Evolutionary conservation across 2,113 vertebrate species (phyloP).

Genomic region (Hypocryptadius cinnamomeus): DNA sequence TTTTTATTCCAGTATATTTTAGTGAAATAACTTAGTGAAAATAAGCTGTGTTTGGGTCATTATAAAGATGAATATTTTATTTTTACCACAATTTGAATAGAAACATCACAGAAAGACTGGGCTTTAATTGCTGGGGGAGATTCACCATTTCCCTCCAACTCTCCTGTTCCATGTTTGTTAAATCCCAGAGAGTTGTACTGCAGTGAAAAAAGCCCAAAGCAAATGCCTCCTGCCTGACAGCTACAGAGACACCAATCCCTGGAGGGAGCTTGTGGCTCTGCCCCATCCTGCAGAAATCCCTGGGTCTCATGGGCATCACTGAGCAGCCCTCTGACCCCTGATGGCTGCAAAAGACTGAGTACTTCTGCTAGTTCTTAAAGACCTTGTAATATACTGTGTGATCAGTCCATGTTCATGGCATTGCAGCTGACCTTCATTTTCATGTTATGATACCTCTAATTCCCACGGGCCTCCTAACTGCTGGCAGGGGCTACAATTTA

Average conservation of each 20-base stretch:
- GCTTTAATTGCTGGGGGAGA: neutral
- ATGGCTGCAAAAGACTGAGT: neutral
- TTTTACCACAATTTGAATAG: neutral
- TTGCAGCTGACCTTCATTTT: conserved; percentile 19
- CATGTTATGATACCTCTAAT: neutral
- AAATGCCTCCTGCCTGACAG: neutral
- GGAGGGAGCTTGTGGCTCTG: neutral
- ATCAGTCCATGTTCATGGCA: neutral
- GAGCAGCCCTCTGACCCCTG: neutral
- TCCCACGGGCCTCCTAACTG: neutral
- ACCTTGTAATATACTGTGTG: neutral
- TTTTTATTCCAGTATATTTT: neutral
- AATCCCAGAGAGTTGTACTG: neutral
- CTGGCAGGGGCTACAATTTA: conserved; percentile 13
- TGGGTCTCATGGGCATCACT: neutral
- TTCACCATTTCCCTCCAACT: neutral
- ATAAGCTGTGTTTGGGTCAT: neutral
- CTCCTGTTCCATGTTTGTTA: neutral
- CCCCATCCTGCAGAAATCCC: neutral
- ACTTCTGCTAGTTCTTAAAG: neutral
- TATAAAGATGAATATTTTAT: neutral
- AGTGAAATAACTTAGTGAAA: neutral
- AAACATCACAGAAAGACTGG: neutral
- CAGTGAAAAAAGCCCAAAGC: neutral
- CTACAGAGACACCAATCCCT: neutral